Conservation (phyloP, 2,888 invertebrate genomes). For the Ectropis crepuscularia region DNA sequence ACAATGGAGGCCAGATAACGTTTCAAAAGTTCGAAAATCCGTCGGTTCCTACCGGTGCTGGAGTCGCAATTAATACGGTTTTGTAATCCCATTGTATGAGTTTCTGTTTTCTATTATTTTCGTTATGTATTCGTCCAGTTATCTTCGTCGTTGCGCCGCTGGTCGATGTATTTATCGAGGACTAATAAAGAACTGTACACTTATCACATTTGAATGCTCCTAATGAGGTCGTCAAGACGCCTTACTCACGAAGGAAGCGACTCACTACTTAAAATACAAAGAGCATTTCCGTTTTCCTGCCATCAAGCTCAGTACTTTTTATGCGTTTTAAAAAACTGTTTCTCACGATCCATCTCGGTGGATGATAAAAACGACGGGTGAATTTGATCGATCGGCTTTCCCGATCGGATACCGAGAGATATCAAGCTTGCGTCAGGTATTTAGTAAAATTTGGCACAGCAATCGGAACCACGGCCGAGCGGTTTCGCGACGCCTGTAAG, state of each 20-base stretch:
- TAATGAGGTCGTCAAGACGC: conserved; percentile 73
- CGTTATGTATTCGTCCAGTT: conserved; percentile 27
- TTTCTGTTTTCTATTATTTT: conserved; percentile 47
- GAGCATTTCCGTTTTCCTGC: conserved; percentile 76
- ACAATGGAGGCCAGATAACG: conserved; percentile 85
- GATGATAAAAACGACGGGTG: conserved; percentile 62
- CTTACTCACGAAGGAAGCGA: conserved; percentile 77
- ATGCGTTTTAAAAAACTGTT: conserved; percentile 53
- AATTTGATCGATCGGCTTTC: conserved; percentile 60
- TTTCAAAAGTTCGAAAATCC: conserved; percentile 84
- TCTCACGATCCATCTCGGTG: conserved; percentile 69
- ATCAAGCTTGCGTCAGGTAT: conserved; percentile 66
- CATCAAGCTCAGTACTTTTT: conserved; percentile 47
- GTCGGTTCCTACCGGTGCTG: conserved; percentile 67
- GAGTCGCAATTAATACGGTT: conserved; percentile 66
- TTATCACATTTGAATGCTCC: conserved; percentile 60
- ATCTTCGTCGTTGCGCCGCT: conserved; percentile 39
- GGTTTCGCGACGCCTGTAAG: conserved; percentile 19
- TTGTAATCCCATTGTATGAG: conserved; percentile 63
- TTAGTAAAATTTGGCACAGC: conserved; percentile 67
- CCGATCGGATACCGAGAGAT: conserved; percentile 57
- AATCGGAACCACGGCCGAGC: conserved; percentile 51
- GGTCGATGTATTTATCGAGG: conserved; percentile 49
- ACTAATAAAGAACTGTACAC: conserved; percentile 43
- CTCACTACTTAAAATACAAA: conserved; percentile 70